Evolutionary conservation across 2,113 vertebrate species (phyloP).

Genomic region (Poecile atricapillus): DNA sequence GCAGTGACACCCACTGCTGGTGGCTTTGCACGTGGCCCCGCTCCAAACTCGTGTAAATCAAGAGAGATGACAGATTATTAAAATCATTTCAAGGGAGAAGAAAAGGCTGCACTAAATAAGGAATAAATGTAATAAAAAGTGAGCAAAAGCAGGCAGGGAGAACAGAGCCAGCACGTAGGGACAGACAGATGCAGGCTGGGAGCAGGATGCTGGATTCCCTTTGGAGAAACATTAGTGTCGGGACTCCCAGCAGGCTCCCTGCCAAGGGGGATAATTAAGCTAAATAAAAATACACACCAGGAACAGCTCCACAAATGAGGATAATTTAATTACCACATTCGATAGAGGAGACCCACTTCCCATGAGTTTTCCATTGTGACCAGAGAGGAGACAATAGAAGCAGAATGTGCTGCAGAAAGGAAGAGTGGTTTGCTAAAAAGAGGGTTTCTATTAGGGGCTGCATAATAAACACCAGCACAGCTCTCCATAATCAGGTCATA

Average conservation of each 20-base stretch:
- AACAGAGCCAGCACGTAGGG: background rate
- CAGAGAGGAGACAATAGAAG: conserved; percentile 26
- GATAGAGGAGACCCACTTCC: conserved; percentile 47
- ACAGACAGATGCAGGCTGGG: conserved; percentile 14
- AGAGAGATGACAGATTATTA: background rate
- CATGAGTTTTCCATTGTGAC: conserved; percentile 44
- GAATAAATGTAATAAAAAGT: background rate
- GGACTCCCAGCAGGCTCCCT: conserved; percentile 58
- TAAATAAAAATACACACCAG: conserved; percentile 54
- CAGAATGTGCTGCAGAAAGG: conserved; percentile 16
- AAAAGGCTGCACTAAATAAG: background rate
- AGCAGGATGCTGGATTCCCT: conserved; percentile 38
- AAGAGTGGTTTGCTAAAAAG: background rate
- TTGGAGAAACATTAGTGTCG: conserved; percentile 16
- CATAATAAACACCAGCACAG: conserved; percentile 25
- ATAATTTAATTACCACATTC: conserved; percentile 60
- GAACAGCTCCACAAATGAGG: conserved; percentile 58
- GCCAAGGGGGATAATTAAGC: conserved; percentile 62
- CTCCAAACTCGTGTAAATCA: background rate
- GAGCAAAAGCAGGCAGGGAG: background rate
- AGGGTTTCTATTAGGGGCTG: conserved; percentile 30
- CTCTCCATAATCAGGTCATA: conserved; percentile 33
- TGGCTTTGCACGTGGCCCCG: background rate
- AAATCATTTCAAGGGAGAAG: background rate
- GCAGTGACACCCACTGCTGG: background rate